Percentiles rank a stretch among this genome's conserved stretches.
Evolutionary conservation across 2,888 invertebrate genomes (phyloP).

Genomic region (Sarcophaga rosellei): DNA sequence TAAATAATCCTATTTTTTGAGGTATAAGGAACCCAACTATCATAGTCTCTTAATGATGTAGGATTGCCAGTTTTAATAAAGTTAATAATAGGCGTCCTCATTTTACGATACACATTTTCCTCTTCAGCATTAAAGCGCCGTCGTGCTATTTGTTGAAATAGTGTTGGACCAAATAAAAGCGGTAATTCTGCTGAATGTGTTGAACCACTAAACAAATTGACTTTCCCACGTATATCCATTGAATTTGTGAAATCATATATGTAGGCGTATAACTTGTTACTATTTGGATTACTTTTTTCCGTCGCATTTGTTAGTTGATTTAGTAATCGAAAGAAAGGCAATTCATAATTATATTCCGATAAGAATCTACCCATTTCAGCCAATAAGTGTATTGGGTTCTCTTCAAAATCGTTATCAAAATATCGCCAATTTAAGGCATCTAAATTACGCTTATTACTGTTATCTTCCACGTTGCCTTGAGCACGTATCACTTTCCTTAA

Average conservation of each 20-base stretch:
- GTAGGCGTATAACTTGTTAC: slow-evolving; percentile 76
- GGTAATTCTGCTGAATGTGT: slow-evolving; percentile 86
- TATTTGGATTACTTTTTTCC: neutral
- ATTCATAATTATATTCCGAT: slow-evolving; percentile 79
- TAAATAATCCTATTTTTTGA: slow-evolving; percentile 77
- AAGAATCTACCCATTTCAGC: slow-evolving; percentile 78
- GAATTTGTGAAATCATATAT: slow-evolving; percentile 79
- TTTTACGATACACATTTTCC: slow-evolving; percentile 82
- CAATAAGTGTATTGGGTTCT: slow-evolving; percentile 74
- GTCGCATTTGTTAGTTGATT: slow-evolving; percentile 72
- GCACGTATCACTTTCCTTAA: slow-evolving; percentile 83
- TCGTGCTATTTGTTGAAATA: slow-evolving; percentile 86
- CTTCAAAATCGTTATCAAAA: slow-evolving; percentile 74
- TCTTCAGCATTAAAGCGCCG: slow-evolving; percentile 84
- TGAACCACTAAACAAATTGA: slow-evolving; percentile 83
- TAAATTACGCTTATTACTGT: slow-evolving; percentile 67
- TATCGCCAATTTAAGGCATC: slow-evolving; percentile 80
- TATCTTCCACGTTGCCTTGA: slow-evolving; percentile 28
- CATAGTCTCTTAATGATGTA: slow-evolving; percentile 82
- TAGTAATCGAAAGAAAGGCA: slow-evolving; percentile 78
- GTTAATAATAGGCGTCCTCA: slow-evolving; percentile 82
- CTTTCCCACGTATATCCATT: slow-evolving; percentile 80
- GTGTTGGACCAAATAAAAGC: slow-evolving; percentile 85
- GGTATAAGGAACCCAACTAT: slow-evolving; percentile 85
- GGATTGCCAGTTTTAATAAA: slow-evolving; percentile 85